These are phyloP conservation scores for Amorpha juglandis DNA, from an alignment of 2,888 invertebrate species.

Conservation along the genomic window DNA sequence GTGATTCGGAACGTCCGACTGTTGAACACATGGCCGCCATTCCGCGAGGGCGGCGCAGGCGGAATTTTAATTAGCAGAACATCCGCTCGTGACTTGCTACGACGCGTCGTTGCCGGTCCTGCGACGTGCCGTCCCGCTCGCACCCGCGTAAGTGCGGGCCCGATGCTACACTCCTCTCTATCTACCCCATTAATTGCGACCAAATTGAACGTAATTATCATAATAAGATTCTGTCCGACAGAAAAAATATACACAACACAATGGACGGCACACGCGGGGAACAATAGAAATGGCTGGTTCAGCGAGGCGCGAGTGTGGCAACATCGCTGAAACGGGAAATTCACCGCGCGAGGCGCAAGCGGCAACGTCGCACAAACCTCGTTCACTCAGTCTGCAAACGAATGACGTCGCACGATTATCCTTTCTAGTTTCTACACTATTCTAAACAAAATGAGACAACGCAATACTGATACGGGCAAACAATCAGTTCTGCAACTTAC, in stretches of 20 bases:
- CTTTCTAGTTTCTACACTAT: slow-evolving; percentile 80
- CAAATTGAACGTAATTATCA: slow-evolving; percentile 56
- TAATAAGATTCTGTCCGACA: slow-evolving; percentile 53
- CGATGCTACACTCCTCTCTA: slow-evolving; percentile 55
- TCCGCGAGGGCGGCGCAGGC: slow-evolving; percentile 84
- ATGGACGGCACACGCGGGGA: slow-evolving; percentile 53
- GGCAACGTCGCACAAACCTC: slow-evolving; percentile 79
- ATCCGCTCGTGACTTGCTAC: slow-evolving; percentile 80
- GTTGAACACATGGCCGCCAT: slow-evolving; percentile 83
- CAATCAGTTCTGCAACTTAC: slow-evolving; percentile 72
- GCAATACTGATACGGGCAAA: slow-evolving; percentile 80
- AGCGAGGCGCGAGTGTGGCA: slow-evolving; percentile 62
- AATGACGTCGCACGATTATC: slow-evolving; percentile 81
- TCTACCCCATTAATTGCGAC: slow-evolving; percentile 51
- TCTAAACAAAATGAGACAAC: slow-evolving; percentile 72
- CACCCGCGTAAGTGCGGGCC: slow-evolving; percentile 49
- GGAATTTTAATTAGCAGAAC: slow-evolving; percentile 85
- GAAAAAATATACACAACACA: slow-evolving; percentile 44
- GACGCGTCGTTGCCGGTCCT: slow-evolving; percentile 79
- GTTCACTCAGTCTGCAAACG: slow-evolving; percentile 66
- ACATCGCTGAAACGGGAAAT: slow-evolving; percentile 77
- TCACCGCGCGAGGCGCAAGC: slow-evolving; percentile 68
- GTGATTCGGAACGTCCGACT: slow-evolving; percentile 79
- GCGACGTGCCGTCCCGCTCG: slow-evolving; percentile 64
- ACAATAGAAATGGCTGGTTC: slow-evolving; percentile 70